Evolutionary conservation across 2,797 vertebrate species (phyloP).

Genomic region (Argyrosomus regius): DNA sequence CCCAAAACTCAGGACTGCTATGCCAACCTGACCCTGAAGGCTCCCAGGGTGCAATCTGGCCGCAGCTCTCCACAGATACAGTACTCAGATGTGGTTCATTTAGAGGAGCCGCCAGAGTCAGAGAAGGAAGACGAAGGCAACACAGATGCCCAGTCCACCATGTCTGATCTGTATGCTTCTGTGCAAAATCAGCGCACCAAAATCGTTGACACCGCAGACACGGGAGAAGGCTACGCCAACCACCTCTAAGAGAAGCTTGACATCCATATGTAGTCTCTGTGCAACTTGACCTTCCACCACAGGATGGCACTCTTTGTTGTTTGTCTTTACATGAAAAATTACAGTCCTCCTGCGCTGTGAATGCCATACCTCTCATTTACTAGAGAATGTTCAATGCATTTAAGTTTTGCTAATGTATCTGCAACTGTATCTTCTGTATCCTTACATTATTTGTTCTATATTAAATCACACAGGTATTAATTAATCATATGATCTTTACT

Average conservation of each 20-base stretch:
- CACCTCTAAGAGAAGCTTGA: slow-evolving; percentile 65
- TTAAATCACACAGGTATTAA: slow-evolving; percentile 4
- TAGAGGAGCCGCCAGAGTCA: slow-evolving; percentile 36
- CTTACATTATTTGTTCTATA: background rate
- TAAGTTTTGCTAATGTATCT: background rate
- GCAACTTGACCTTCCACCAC: slow-evolving; percentile 42
- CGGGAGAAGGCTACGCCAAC: slow-evolving; percentile 79
- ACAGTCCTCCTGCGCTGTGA: background rate
- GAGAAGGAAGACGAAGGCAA: slow-evolving; percentile 52
- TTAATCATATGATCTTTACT: background rate
- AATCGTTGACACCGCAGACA: slow-evolving; percentile 47
- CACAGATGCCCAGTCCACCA: slow-evolving; percentile 52
- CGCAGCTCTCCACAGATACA: slow-evolving; percentile 73
- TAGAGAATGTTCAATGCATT: background rate
- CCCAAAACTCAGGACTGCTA: slow-evolving; percentile 79
- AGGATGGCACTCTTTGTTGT: slow-evolving; percentile 59
- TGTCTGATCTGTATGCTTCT: slow-evolving; percentile 84
- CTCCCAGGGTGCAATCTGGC: slow-evolving; percentile 64
- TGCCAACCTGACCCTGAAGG: slow-evolving; percentile 82
- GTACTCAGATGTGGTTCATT: slow-evolving; percentile 67
- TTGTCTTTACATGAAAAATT: slow-evolving; percentile 10
- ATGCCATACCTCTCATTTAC: background rate
- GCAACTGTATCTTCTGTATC: background rate
- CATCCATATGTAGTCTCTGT: background rate
- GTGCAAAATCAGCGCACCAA: slow-evolving; percentile 81